A percentile compares a stretch with the other conserved stretches of the same genome.
Conservation (phyloP, 2,888 invertebrate species). For the Caenorhabditis drosophilae region DNA sequence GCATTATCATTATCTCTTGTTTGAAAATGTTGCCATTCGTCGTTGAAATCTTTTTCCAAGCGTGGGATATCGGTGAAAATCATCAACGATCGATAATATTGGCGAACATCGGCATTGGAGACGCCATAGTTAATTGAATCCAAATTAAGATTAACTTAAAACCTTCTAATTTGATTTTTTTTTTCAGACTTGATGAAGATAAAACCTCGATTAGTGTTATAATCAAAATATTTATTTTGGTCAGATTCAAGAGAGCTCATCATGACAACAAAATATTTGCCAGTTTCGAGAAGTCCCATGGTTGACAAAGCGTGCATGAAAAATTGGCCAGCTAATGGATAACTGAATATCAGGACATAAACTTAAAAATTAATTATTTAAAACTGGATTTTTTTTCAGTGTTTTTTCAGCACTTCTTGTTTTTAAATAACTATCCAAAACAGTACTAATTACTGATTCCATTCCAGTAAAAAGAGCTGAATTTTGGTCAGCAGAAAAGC, state of each 20-base stretch:
- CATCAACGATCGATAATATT: slow-evolving; percentile 31
- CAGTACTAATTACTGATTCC: slow-evolving; percentile 16
- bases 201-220: slow-evolving; percentile 30
- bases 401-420: slow-evolving; percentile 20
- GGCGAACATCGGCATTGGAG: slow-evolving; percentile 12
- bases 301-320: slow-evolving; percentile 22
- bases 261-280: slow-evolving; percentile 34
- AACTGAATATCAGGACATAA: slow-evolving; percentile 15
- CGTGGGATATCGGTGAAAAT: slow-evolving; percentile 34
- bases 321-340: slow-evolving; percentile 8
- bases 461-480: slow-evolving; percentile 23
- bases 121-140: slow-evolving; percentile 11
- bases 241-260: slow-evolving; percentile 18
- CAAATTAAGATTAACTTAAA: background rate
- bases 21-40: slow-evolving; percentile 33
- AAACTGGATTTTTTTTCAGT: background rate
- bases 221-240: slow-evolving; percentile 10
- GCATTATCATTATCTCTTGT: slow-evolving; percentile 16
- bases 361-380: slow-evolving; percentile 9
- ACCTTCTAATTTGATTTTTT: background rate
- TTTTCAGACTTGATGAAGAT: too few species aligned
- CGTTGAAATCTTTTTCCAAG: slow-evolving; percentile 31
- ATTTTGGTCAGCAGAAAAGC: slow-evolving; percentile 12
- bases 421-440: slow-evolving; percentile 25
- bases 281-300: slow-evolving; percentile 38